Evolutionary conservation across 2,113 vertebrate species (phyloP).

Genomic region (Seriola dumerili): DNA sequence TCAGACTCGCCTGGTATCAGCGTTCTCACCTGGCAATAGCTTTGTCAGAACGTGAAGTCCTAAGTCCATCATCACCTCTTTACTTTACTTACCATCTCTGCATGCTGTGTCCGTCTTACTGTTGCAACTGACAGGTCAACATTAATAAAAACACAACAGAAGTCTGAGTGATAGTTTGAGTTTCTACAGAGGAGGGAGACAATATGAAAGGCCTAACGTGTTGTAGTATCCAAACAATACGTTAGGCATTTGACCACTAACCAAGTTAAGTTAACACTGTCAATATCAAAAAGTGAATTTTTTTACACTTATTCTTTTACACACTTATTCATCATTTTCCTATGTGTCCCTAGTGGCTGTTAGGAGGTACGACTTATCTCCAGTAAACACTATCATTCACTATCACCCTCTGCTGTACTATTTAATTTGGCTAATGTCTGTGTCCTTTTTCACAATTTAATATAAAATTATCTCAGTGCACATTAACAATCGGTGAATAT

Average conservation of each 20-base stretch:
- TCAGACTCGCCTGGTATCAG: not conserved
- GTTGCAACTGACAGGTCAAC: no score
- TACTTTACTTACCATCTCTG: no score
- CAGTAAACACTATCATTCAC: not conserved
- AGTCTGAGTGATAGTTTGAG: no score
- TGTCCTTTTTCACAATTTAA: conserved; percentile 11
- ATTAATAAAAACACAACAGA: no score
- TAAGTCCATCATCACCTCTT: no score
- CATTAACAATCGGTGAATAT: conserved; percentile 16
- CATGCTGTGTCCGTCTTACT: no score
- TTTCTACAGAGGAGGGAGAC: not conserved
- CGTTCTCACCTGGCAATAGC: not conserved
- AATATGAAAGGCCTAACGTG: not conserved
- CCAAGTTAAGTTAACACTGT: not conserved
- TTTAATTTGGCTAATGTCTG: conserved; percentile 8
- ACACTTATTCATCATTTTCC: not conserved
- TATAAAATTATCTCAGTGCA: not conserved
- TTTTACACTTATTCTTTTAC: not conserved
- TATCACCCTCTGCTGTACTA: not conserved
- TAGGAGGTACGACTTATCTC: not conserved
- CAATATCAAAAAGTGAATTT: not conserved
- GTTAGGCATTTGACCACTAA: no score
- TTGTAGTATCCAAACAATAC: no score
- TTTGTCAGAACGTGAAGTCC: no score
- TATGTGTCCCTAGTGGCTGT: conserved; percentile 10